phyloP scores from a whole-genome alignment of 2,888 invertebrate genomes.

The Heterodera filipjevi region DNA sequence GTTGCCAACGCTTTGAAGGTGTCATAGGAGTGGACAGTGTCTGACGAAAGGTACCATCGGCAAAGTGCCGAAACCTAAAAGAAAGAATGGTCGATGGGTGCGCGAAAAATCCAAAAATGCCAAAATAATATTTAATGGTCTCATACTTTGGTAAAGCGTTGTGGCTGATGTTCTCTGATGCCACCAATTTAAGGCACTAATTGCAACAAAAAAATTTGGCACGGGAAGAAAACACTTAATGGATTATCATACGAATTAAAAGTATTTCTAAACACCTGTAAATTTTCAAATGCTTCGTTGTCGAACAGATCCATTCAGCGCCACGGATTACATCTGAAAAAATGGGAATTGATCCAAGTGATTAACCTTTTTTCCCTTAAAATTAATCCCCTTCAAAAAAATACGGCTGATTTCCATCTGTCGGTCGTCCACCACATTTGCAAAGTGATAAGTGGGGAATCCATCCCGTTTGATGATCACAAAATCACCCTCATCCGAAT shows the following conservation, averaged over 20 bases:
- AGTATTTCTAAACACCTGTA: constrained; percentile 71
- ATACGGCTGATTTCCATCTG: constrained; percentile 75
- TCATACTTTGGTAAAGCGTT: constrained; percentile 46
- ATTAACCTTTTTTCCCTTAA: too few species aligned
- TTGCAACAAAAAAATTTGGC: too few species aligned
- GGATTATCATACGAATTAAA: too few species aligned
- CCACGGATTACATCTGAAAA: constrained; percentile 86
- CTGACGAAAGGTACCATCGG: not conserved
- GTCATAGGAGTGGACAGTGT: not conserved
- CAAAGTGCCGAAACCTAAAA: not conserved
- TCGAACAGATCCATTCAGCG: constrained; percentile 95
- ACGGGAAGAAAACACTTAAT: too few species aligned
- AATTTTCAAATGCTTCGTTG: constrained; percentile 88
- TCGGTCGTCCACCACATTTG: constrained; percentile 96
- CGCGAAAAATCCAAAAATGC: not conserved
- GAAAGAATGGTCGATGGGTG: constrained; percentile 30
- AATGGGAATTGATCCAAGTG: too few species aligned
- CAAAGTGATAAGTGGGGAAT: constrained; percentile 73
- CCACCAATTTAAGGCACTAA: too few species aligned
- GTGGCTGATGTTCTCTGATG: constrained; percentile 49
- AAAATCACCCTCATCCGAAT: constrained; percentile 85
- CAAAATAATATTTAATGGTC: not conserved
- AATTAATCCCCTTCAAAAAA: not conserved
- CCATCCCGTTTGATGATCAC: constrained; percentile 87
- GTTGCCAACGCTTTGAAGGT: not conserved